Conservation (phyloP, 2,888 invertebrate genomes). For the Arrhopalites spinosus region DNA sequence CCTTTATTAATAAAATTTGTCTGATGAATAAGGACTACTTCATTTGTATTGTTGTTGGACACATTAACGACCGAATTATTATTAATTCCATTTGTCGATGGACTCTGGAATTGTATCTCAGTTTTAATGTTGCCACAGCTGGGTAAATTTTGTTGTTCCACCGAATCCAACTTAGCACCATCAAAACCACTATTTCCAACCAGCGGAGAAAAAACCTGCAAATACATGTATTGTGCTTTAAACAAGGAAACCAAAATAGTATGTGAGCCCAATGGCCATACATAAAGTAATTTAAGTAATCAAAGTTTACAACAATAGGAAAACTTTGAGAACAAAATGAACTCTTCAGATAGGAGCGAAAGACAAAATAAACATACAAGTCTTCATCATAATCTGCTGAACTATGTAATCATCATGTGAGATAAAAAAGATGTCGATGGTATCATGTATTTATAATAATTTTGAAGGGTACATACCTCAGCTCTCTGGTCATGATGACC, state of each 20-base stretch:
- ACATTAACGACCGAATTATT: neutral
- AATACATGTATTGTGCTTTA: conserved; percentile 11
- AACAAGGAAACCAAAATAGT: neutral
- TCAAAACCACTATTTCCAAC: conserved; percentile 43
- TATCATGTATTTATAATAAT: neutral
- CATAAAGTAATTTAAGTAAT: neutral
- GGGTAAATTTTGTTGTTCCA: conserved; percentile 36
- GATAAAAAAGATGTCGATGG: neutral
- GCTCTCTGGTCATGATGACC: no score
- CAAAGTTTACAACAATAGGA: neutral
- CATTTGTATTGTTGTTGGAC: neutral
- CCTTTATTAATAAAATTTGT: conserved; percentile 13
- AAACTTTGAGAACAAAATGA: no score
- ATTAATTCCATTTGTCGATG: conserved; percentile 30
- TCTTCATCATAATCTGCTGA: conserved; percentile 6
- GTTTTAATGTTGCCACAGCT: conserved; percentile 27
- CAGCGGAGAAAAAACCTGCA: conserved; percentile 52
- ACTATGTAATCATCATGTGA: conserved; percentile 18
- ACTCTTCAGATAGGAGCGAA: neutral
- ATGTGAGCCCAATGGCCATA: no score
- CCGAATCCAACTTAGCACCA: conserved; percentile 53
- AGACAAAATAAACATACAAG: neutral
- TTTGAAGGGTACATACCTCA: no score
- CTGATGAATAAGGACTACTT: neutral
- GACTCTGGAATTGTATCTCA: conserved; percentile 28